These are phyloP conservation scores for Scomber scombrus DNA, from an alignment of 2,113 vertebrate species.

Conservation along the genomic window DNA sequence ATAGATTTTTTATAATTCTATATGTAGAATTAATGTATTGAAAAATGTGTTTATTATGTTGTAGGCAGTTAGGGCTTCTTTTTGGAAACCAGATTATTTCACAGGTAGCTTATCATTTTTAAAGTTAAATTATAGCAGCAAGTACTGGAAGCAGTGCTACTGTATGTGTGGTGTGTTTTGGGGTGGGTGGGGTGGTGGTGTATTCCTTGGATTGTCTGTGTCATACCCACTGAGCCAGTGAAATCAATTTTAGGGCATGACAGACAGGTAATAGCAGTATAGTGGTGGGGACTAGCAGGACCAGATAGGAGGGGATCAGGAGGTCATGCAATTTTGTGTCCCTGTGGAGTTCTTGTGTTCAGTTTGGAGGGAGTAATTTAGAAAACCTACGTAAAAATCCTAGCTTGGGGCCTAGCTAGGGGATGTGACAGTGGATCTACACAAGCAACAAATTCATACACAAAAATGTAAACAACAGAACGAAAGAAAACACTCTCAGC, in stretches of 20 bases:
- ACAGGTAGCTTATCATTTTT: too few relatives aligned
- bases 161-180: too few relatives aligned
- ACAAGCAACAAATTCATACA: background rate
- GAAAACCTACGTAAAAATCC: background rate
- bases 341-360: constrained; percentile 46
- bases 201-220: constrained; percentile 8
- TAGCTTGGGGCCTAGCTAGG: background rate
- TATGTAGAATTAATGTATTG: too few relatives aligned
- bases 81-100: too few relatives aligned
- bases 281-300: constrained; percentile 28
- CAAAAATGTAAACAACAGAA: constrained; percentile 20
- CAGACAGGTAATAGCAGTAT: constrained; percentile 35
- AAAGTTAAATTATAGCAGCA: too few relatives aligned
- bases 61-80: too few relatives aligned
- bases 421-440: background rate
- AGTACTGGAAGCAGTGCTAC: too few relatives aligned
- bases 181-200: too few relatives aligned
- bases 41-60: too few relatives aligned
- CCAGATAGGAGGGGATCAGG: constrained; percentile 30
- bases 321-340: constrained; percentile 57
- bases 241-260: constrained; percentile 53
- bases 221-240: constrained; percentile 41
- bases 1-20: too few relatives aligned
- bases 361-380: constrained; percentile 9
- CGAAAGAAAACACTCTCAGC: background rate